Base-by-base conservation (phyloP, 2,113 vertebrate species). In the Phaethornis superciliosus region DNA sequence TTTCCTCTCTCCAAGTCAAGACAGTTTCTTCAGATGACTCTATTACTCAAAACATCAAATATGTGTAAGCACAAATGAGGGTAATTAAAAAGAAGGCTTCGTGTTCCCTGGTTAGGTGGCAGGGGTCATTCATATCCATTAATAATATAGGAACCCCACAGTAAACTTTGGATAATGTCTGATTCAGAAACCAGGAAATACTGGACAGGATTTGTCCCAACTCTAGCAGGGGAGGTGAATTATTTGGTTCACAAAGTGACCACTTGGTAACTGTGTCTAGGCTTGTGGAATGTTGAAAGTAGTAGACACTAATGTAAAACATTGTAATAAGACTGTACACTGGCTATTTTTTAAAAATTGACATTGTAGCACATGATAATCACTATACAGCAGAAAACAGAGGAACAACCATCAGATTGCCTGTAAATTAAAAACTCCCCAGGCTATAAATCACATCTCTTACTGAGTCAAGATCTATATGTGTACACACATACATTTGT, bases 351-450 rank as follows among this genome's bases (percentile, higher is more conserved):
- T 65, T 26, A 32, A 62, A 47, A 91, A 80, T 5, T 69, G 46
- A 83, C 68, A 74, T 67, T 44, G 70, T 4, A 75, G 52, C 55
- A 75, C 15, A 42, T 10, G 23, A 70, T 63, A 65, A 92, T 72
- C 71, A 58, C 62, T 47, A 72, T 23, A 47, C 20, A 85, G 55
- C 40, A 90, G 68, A 85, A 95, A 96, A 83, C 0, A 2, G 1
- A 54, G 19, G 37, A 81, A 80, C 15, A n/a, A 32, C 17, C 46
- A 85, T 54, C 64, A 59, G 24, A 58, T 60, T 33, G 91, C 63
- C 75, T 63, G 71, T 28, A 89, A 94, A 93, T 67, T 67, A 76
- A 89, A 88, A 81, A 14, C 6, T 9, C 59, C 42, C 59, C 21
- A 69, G 63, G 68, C 59, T 65, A 60, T 46, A 54, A 46, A 71